These are phyloP conservation scores for Phaenicophaeus curvirostris DNA, from an alignment of 2,797 vertebrate species.

Conservation along the genomic window DNA sequence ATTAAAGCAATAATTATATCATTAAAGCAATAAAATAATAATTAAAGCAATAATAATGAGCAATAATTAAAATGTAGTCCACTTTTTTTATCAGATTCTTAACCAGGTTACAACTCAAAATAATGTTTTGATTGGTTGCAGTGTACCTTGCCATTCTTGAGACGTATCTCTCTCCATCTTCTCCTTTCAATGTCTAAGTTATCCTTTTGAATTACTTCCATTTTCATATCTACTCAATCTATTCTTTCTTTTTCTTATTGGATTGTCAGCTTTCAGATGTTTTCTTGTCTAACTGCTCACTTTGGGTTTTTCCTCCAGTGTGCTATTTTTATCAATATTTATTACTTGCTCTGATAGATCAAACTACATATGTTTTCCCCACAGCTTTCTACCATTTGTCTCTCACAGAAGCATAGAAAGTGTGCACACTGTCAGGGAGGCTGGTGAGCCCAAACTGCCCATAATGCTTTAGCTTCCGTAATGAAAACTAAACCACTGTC, in stretches of 20 bases:
- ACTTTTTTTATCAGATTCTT: not conserved
- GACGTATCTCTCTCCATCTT: not conserved
- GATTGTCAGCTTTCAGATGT: not conserved
- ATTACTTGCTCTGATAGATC: not conserved
- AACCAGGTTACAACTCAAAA: not conserved
- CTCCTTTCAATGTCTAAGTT: not conserved
- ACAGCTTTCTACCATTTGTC: not conserved
- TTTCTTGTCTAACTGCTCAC: not conserved
- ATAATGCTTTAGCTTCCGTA: not conserved
- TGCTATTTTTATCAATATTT: not conserved
- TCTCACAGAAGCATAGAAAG: not conserved
- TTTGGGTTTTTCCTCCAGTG: not conserved
- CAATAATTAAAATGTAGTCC: not conserved
- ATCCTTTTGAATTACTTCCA: not conserved
- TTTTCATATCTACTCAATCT: not conserved
- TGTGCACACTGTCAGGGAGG: not conserved
- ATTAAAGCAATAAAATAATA: no score
- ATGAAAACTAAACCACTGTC: not conserved
- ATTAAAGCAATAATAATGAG: no score
- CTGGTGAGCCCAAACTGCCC: not conserved
- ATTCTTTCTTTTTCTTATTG: not conserved
- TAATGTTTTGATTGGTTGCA: not conserved
- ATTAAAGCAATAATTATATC: no score
- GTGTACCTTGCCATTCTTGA: not conserved
- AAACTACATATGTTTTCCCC: not conserved